Evolutionary conservation across 2,888 invertebrate species (phyloP).

Genomic region (Dasypolia templi): DNA sequence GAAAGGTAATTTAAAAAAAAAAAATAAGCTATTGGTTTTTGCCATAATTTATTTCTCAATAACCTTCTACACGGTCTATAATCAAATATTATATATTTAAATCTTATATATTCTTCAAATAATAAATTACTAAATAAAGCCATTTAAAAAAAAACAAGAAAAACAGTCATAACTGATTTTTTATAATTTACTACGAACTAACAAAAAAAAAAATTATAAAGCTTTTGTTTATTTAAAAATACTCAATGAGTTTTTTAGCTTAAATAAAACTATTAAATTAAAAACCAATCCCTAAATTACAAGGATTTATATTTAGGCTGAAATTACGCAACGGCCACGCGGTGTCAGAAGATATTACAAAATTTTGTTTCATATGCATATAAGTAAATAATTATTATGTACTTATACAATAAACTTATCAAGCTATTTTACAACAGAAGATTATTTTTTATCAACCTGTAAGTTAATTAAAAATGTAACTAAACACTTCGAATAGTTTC

Average conservation of each 20-base stretch:
- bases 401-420: accelerated
- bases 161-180: too few relatives aligned
- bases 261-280: not conserved
- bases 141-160: not conserved
- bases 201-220: not conserved
- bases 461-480: not conserved
- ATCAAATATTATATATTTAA: not conserved
- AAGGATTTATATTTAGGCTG: not conserved
- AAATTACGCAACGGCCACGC: constrained; percentile 55
- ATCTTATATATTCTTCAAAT: not conserved
- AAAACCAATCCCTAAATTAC: not conserved
- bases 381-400: not conserved
- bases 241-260: not conserved
- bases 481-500: constrained; percentile 27
- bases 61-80: not conserved
- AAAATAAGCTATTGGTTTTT: too few relatives aligned
- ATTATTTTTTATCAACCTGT: not conserved
- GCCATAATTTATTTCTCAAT: too few relatives aligned
- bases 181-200: not conserved
- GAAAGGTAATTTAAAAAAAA: not conserved
- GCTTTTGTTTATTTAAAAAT: not conserved
- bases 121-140: too few relatives aligned
- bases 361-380: not conserved
- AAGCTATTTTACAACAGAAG: not conserved
- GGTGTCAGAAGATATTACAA: not conserved